Conservation (phyloP, 2,888 invertebrate species). For the Lacanobia wlatinum region DNA sequence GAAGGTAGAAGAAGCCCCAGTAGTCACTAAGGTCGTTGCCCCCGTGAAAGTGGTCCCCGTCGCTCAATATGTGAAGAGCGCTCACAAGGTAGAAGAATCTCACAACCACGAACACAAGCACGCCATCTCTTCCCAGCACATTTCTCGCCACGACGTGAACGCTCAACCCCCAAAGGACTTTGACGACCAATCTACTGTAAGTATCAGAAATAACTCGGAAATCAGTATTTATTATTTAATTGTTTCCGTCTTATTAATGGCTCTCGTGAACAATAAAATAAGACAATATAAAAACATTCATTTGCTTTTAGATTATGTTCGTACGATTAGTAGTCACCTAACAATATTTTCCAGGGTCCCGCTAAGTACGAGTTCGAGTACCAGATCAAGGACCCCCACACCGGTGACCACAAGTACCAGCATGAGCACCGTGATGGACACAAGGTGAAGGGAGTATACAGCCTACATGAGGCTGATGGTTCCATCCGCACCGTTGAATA, state of each 20-base stretch:
- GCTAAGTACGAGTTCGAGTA: slow-evolving; percentile 90
- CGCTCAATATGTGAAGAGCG: slow-evolving; percentile 62
- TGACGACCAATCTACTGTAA: slow-evolving; percentile 66
- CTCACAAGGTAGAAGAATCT: slow-evolving; percentile 48
- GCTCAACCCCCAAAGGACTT: slow-evolving; percentile 74
- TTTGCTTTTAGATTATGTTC: too few relatives aligned
- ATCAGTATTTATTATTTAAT: background rate
- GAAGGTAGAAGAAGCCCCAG: slow-evolving; percentile 44
- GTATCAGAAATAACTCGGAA: slow-evolving; percentile 16
- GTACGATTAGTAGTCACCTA: too few relatives aligned
- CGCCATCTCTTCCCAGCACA: slow-evolving; percentile 81
- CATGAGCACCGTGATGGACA: slow-evolving; percentile 90
- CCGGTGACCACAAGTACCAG: slow-evolving; percentile 91
- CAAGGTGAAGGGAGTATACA: slow-evolving; percentile 89
- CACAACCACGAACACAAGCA: slow-evolving; percentile 57
- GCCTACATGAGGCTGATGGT: slow-evolving; percentile 85
- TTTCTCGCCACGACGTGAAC: slow-evolving; percentile 76
- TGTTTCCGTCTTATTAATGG: background rate
- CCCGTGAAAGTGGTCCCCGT: slow-evolving; percentile 61
- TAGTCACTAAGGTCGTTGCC: slow-evolving; percentile 42
- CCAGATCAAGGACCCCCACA: slow-evolving; percentile 89
- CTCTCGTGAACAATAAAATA: too few relatives aligned
- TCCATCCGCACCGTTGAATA: slow-evolving; percentile 87
- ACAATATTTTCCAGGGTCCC: slow-evolving; percentile 76
- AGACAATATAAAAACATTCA: too few relatives aligned